Evolutionary conservation across 1,140 invertebrate genomes (phyloP).

Genomic region (Trichogramma pretiosum): DNA sequence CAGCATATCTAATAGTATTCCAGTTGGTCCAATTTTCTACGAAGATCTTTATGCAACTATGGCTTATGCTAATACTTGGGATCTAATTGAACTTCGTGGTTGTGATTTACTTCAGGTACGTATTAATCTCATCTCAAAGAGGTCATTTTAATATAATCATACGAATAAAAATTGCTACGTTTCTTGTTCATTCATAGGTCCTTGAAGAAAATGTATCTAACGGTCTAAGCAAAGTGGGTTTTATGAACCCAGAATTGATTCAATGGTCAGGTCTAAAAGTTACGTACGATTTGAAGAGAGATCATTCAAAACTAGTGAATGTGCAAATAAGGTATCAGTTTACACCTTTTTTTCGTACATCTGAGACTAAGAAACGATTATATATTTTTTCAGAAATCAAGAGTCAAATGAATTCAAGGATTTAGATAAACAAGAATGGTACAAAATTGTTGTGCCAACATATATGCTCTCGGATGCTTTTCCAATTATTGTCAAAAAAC

Average conservation of each 20-base stretch:
- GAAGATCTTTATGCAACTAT: conserved; percentile 56
- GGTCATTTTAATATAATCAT: too few relatives aligned
- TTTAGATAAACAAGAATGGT: conserved; percentile 46
- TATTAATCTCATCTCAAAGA: too few relatives aligned
- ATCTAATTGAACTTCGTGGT: conserved; percentile 57
- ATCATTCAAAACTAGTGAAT: conserved; percentile 11
- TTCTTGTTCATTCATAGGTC: conserved; percentile 16
- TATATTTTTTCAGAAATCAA: too few relatives aligned
- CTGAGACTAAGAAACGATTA: too few relatives aligned
- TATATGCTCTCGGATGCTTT: conserved; percentile 57
- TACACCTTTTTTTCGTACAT: too few relatives aligned
- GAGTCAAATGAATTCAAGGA: conserved; percentile 34
- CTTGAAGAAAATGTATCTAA: conserved; percentile 20
- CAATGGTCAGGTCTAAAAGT: conserved; percentile 41
- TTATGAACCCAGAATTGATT: conserved; percentile 16
- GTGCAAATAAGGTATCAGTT: conserved; percentile 31
- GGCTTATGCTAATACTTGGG: conserved; percentile 65
- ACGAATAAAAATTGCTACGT: too few relatives aligned
- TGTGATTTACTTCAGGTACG: conserved; percentile 47
- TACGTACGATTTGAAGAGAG: conserved; percentile 38
- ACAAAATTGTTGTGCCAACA: conserved; percentile 52
- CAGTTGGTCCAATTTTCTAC: conserved; percentile 50
- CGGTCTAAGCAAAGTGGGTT: conserved; percentile 9
- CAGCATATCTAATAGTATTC: conserved; percentile 55
- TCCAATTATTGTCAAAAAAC: conserved; percentile 20